phyloP scores from a whole-genome alignment of 2,113 vertebrate species.

The Typhlomys cinereus region DNA sequence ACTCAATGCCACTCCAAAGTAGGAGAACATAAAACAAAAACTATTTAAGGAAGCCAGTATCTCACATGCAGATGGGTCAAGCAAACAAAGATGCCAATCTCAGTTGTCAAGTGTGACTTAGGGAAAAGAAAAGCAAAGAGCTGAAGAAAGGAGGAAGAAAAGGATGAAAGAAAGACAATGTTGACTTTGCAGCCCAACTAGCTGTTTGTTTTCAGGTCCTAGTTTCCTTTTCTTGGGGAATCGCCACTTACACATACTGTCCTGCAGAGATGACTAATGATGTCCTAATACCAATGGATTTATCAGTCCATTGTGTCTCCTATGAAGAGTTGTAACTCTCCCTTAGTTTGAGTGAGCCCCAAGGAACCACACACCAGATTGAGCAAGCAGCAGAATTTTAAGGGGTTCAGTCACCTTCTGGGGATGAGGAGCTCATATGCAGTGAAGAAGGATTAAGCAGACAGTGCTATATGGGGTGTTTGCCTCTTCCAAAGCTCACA shows the following conservation, averaged over 20 bases:
- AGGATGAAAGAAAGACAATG: not conserved
- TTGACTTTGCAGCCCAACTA: not conserved
- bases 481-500: not conserved
- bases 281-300: not conserved
- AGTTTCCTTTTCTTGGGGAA: not conserved
- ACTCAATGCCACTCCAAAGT: not conserved
- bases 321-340: not conserved
- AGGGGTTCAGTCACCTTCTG: not conserved
- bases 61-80: not conserved
- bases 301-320: not conserved
- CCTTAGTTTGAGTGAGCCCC: not conserved
- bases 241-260: not conserved
- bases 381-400: not conserved
- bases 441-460: not conserved
- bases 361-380: not conserved
- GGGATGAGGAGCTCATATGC: not conserved
- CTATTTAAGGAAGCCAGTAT: not conserved
- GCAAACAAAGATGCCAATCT: not conserved
- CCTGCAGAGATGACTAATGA: not conserved
- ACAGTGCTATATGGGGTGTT: not conserved
- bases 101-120: not conserved
- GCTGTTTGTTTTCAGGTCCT: not conserved
- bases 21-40: conserved; percentile 11
- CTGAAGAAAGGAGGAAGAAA: not conserved
- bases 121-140: not conserved